Evolutionary conservation across 2,797 vertebrate genomes (phyloP).

Genomic region (Natrix natrix): DNA sequence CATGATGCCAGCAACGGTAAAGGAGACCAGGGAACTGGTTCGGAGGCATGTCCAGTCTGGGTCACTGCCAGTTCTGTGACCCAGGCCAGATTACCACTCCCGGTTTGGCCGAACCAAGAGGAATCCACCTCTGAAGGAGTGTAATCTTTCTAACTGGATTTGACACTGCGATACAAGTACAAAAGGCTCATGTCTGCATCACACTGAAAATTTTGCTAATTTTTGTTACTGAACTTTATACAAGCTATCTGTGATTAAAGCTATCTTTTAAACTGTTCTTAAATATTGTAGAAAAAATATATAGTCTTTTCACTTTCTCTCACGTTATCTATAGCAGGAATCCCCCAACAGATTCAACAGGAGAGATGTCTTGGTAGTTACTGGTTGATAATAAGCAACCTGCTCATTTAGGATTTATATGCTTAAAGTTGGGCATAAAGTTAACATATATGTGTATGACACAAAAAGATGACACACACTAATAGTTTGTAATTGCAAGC

Average conservation of each 20-base stretch:
- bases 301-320: neutral
- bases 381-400: neutral
- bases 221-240: neutral
- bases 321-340: neutral
- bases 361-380: neutral
- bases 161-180: neutral
- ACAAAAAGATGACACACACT: neutral
- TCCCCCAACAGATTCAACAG: neutral
- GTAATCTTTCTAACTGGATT: neutral
- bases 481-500: neutral
- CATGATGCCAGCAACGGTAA: too few relatives aligned
- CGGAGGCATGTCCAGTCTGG: too few relatives aligned
- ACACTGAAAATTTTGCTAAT: neutral
- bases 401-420: neutral
- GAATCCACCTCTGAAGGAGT: neutral
- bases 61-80: too few relatives aligned
- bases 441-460: neutral
- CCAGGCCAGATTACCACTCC: too few relatives aligned
- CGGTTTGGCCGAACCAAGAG: too few relatives aligned
- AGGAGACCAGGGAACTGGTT: too few relatives aligned
- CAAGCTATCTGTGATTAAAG: neutral
- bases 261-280: constrained; percentile 9
- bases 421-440: neutral
- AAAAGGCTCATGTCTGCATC: neutral
- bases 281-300: constrained; percentile 1